Evolutionary conservation across 1,140 invertebrate genomes (phyloP).

Genomic region (Rhyzopertha dominica): DNA sequence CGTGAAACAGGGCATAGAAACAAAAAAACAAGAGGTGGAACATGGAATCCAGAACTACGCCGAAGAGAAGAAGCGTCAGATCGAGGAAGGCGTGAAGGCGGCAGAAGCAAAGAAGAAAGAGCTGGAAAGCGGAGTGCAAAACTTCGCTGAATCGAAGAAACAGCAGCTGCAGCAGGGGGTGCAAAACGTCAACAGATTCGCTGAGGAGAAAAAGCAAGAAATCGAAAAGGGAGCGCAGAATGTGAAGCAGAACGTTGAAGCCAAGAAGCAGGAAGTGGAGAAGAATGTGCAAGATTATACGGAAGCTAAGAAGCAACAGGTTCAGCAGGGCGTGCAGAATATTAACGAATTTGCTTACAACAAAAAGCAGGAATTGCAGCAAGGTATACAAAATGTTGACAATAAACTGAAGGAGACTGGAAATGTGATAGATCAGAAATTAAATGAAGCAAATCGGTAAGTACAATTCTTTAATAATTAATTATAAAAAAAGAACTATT

Average conservation of each 20-base stretch:
- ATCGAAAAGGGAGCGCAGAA: background rate
- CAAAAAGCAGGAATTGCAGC: slow-evolving; percentile 14
- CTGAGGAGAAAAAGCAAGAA: slow-evolving; percentile 3
- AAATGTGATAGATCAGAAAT: slow-evolving; percentile 16
- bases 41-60: no score
- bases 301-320: slow-evolving; percentile 4
- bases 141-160: slow-evolving; percentile 18
- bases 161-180: slow-evolving; percentile 19
- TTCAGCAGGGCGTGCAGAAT: background rate
- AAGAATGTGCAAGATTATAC: slow-evolving; percentile 4
- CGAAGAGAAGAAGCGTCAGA: slow-evolving; percentile 6
- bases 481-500: no score
- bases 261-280: slow-evolving; percentile 2
- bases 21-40: no score
- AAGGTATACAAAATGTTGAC: slow-evolving; percentile 19
- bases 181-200: slow-evolving; percentile 14
- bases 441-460: slow-evolving; percentile 20
- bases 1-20: no score
- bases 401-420: slow-evolving; percentile 25
- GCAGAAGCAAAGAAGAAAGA: slow-evolving; percentile 17
- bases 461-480: no score
- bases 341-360: slow-evolving; percentile 5
- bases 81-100: slow-evolving; percentile 1
- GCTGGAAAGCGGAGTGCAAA: slow-evolving; percentile 11
- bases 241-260: slow-evolving; percentile 5